phyloP scores from a whole-genome alignment of 2,888 invertebrate species.

The Eupithecia pulchellata region DNA sequence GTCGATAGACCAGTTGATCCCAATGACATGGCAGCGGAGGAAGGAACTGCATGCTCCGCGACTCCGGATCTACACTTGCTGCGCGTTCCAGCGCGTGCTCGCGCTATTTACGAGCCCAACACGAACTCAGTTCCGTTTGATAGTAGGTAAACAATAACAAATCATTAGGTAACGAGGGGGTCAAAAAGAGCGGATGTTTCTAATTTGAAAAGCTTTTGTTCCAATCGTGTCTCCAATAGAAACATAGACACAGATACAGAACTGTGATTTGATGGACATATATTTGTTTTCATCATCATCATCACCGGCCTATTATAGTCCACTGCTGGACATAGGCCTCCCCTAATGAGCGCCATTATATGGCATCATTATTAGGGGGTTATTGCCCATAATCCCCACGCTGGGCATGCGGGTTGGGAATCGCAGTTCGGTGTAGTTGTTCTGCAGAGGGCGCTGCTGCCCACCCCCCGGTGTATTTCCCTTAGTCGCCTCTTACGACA shows the following conservation, averaged over 20 bases:
- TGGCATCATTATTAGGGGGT: no score
- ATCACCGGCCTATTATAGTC: no score
- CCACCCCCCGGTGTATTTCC: no score
- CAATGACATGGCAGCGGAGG: conserved; percentile 32
- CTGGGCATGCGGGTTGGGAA: no score
- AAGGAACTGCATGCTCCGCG: conserved; percentile 64
- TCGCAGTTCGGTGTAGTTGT: no score
- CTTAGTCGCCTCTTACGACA: no score
- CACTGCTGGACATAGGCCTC: no score
- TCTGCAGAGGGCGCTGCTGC: no score
- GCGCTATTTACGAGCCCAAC: conserved; percentile 10
- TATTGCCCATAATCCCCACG: no score
- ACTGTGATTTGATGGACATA: no score
- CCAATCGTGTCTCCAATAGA: not conserved
- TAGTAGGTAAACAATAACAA: conserved; percentile 14
- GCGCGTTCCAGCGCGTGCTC: conserved; percentile 40
- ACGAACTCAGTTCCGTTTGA: conserved; percentile 13
- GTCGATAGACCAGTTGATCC: conserved; percentile 7
- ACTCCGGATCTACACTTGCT: conserved; percentile 72
- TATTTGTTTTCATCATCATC: no score
- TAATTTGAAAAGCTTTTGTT: conserved; percentile 16
- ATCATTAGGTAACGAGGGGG: conserved; percentile 3
- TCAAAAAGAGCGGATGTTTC: conserved; percentile 21
- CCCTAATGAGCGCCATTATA: no score
- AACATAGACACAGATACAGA: not conserved